Conservation (phyloP, 2,888 invertebrate species). For the Dolichomitus sp. region DNA sequence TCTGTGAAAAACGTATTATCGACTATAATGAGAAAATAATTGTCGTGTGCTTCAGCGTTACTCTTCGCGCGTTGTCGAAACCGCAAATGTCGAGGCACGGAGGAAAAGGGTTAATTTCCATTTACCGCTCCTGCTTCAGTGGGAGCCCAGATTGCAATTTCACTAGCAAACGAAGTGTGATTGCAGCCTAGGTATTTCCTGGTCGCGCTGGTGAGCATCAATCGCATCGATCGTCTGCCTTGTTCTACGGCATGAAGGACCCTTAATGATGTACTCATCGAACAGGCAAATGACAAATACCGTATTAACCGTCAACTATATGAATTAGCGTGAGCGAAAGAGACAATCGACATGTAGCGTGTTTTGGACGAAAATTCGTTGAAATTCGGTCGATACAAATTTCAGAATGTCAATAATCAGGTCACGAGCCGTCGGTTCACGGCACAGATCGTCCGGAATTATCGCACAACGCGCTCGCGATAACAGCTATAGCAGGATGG, state of each 20-base stretch:
- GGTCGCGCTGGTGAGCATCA: constrained; percentile 1
- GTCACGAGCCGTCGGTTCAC: not conserved
- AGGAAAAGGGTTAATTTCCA: constrained; percentile 38
- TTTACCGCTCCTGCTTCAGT: constrained; percentile 31
- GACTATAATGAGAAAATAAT: constrained; percentile 44
- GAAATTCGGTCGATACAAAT: constrained; percentile 39
- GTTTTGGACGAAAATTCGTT: constrained; percentile 37
- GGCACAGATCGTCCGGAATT: constrained; percentile 35
- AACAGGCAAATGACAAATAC: constrained; percentile 69
- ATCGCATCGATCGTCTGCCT: constrained; percentile 44
- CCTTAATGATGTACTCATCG: constrained; percentile 63
- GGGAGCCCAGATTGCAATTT: constrained; percentile 54
- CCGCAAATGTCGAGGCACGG: constrained; percentile 33
- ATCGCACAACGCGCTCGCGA: constrained; percentile 14
- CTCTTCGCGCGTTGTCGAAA: constrained; percentile 29
- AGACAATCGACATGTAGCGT: not conserved
- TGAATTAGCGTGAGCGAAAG: not conserved
- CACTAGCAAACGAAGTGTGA: constrained; percentile 43
- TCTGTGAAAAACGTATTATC: not conserved
- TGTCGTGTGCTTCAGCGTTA: constrained; percentile 12
- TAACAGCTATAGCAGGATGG: not conserved
- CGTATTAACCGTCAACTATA: constrained; percentile 44
- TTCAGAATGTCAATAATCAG: constrained; percentile 47
- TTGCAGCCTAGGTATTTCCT: constrained; percentile 26
- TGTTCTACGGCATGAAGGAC: constrained; percentile 51